Evolutionary conservation across 1,140 invertebrate genomes (phyloP), one percentile per base, ranked within the genome.

Genomic region (Cydia pomonella): DNA sequence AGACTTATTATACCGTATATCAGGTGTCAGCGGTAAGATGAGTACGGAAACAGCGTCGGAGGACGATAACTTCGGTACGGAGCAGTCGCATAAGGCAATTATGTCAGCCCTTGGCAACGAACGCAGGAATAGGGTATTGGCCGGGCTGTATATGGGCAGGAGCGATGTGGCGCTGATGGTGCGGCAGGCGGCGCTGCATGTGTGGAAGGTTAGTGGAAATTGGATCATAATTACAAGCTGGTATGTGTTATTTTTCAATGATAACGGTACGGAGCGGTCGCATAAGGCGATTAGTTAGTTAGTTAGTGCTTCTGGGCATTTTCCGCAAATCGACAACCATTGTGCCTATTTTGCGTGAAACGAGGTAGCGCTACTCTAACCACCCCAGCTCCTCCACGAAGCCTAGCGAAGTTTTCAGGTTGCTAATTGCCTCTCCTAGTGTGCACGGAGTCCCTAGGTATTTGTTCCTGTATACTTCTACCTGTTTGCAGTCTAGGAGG

Each of bases 61-160:
- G 89, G 99, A 99, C 92, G 99, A 99, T 87, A 99, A 99, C 90
- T 99, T 99, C 93, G 99, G 99, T 73, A 99, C 99, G 0, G 99
- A 99, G 92, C 97, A 98, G 81, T 99, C 98, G 0, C 98, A 99
- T 83, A 94, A 95, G 88, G 97, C 97, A 0, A 99, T 99, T 79
- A 96, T 99, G 74, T 95, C 94, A 23, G 96, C 97, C 6, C 93
- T 99, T 5, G 99, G 99, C 10, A 94, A 94, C 3, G 98, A 99
- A 81, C 93, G 98, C 72, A 94, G 98, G 73, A 99, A 99, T 89
- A 93, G 98, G 44, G 98, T 99, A 3, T 89, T 99, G 27, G 98
- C 98, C 50, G 98, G 98, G 10, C 93, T 99, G 18, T 99, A 99
- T 85, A 99, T 99, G 98, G 98, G 98, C 29, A 94, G 99, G 33